Conservation (phyloP, 1,140 invertebrate genomes). For the Plectrocnemia conspersa region DNA sequence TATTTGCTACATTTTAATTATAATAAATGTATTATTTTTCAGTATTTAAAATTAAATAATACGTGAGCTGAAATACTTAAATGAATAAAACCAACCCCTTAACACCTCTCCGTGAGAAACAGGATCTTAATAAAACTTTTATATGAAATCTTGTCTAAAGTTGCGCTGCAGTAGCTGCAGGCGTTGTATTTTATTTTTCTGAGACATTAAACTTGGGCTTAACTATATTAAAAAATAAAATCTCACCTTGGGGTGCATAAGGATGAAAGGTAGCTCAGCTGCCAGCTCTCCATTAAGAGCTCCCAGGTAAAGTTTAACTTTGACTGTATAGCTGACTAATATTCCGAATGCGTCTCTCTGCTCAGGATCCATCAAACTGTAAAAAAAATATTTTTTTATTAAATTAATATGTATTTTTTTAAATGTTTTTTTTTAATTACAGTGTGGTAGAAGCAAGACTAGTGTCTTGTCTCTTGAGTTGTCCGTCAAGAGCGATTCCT, state of each 20-base stretch:
- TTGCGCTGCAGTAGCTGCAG: no score
- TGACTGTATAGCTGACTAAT: constrained; percentile 84
- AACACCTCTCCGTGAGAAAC: no score
- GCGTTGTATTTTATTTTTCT: no score
- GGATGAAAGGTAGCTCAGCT: constrained; percentile 93
- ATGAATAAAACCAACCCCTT: no score
- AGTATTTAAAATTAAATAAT: no score
- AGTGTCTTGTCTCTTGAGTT: constrained; percentile 82
- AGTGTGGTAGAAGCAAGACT: constrained; percentile 96
- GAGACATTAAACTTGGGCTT: background rate
- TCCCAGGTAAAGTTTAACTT: constrained; percentile 93
- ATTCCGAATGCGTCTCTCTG: constrained; percentile 84
- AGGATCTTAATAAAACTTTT: no score
- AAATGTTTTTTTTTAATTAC: constrained; percentile 54
- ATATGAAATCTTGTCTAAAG: no score
- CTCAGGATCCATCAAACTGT: constrained; percentile 73
- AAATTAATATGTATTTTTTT: background rate
- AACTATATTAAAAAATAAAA: constrained; percentile 1
- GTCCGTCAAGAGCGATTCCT: constrained; percentile 92
- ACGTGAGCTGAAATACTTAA: no score
- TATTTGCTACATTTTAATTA: no score
- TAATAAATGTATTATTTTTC: no score
- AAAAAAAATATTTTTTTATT: constrained; percentile 35
- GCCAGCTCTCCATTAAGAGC: constrained; percentile 89
- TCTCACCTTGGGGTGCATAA: constrained; percentile 89